Conservation (phyloP, 1,140 invertebrate species). For the Plectus sambesii region DNA sequence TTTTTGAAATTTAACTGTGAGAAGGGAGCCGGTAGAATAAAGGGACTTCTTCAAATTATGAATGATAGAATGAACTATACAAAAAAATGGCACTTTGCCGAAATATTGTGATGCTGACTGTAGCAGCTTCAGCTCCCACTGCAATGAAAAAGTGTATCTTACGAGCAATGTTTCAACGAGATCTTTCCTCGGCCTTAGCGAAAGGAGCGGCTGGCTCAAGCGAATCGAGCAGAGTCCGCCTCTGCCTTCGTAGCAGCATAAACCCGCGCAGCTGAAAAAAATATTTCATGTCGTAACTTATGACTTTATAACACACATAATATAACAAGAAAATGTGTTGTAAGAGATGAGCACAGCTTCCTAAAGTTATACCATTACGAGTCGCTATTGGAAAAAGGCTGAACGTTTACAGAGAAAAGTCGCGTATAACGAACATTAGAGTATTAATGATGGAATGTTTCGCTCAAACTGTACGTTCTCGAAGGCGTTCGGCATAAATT, state of each 20-base stretch:
- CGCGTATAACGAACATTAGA: no score
- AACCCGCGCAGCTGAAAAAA: constrained; percentile 65
- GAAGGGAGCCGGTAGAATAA: no score
- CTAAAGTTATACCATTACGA: no score
- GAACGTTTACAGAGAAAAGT: no score
- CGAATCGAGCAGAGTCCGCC: constrained; percentile 62
- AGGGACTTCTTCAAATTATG: constrained; percentile 27
- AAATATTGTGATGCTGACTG: no score
- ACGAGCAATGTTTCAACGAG: constrained; percentile 83
- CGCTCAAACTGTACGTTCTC: no score
- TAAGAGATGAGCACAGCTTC: constrained; percentile 4
- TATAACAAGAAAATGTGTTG: background rate
- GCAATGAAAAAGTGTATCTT: constrained; percentile 29
- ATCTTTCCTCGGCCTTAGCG: constrained; percentile 79
- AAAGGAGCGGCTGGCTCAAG: constrained; percentile 76
- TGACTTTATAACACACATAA: constrained; percentile 12
- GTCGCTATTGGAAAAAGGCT: no score
- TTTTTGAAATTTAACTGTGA: no score
- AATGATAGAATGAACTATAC: constrained; percentile 19
- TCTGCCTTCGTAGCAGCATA: constrained; percentile 65
- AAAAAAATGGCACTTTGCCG: no score
- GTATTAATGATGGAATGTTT: no score
- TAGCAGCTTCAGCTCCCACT: background rate
- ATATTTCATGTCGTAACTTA: no score
- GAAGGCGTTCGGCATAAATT: no score